Evolutionary conservation across 1,140 invertebrate species (phyloP), one percentile per base, ranked within the genome.

Genomic region (Asobara japonica): DNA sequence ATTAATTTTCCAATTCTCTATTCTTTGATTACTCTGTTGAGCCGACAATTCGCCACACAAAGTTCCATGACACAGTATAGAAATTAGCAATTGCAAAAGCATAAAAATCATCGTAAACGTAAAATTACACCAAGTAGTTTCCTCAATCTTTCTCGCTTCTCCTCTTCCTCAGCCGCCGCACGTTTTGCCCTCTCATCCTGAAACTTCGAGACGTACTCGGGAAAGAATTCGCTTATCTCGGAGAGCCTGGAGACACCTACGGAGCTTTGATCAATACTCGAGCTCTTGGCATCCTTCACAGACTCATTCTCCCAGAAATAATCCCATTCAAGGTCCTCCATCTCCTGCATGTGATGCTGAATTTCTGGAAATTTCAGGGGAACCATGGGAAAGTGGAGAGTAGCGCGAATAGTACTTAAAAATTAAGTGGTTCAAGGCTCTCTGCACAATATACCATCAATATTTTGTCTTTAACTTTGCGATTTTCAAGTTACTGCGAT

Each of bases 41-140:
- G n/a, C n/a, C n/a, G n/a, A n/a, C n/a, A n/a, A n/a, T n/a, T n/a
- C n/a, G n/a, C n/a, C n/a, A n/a, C n/a, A n/a, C n/a, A n/a, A n/a
- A n/a, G n/a, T n/a, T n/a, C n/a, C n/a, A n/a, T n/a, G n/a, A n/a
- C n/a, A n/a, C n/a, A n/a, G n/a, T n/a, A 4, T 41, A 20, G 33
- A 41, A 16, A 6, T 33, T 18, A 3, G 27, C 22, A 67, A 67
- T 48, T 13, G 22, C 20, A 41, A 41, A 66, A 25, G 27, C 1
- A 48, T 16, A 6, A 11, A 51, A 29, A 22, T 60, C 29, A 2
- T 11, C 3, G 36, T 25, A 11, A 60, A 29, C 3, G 8, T 3
- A 30, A 38, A 72, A 69, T 79, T 79, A 80, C 79, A 69, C 67
- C 71, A 5, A 80, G 66, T 10, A 79, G 31, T 61, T 64, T 68